Base-by-base conservation (phyloP, 2,888 invertebrate species). In the Eupithecia inturbata region DNA sequence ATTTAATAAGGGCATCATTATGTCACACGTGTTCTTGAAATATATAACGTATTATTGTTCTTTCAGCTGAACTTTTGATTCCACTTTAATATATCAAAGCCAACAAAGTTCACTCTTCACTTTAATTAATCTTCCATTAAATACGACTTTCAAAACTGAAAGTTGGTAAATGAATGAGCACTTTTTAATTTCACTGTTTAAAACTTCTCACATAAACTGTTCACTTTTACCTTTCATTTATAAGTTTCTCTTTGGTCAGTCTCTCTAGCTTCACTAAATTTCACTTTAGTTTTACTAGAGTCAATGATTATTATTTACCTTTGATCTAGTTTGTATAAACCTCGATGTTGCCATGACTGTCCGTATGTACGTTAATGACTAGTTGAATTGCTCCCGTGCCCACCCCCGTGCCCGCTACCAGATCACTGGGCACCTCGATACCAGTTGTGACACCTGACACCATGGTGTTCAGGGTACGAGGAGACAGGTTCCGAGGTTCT, bases 341-440 rank as follows among this genome's bases (percentile, higher is more conserved):
- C 81, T 93, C 92, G 39, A 94, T 92, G 75, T 93, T 94, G 0
- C 94, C 94, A 16, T 88, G 84, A 64, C 91, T 92, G 78, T 94
- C 94, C 0, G 94, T 94, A 41, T 89, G 91, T 6, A 94, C 88
- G 72, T 94, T 94, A 33, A 94, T 84, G 22, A 94, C 94, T 1
- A 94, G 80, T 67, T 94, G 94, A 68, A 94, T 81, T 3, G 92
- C 88, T 0, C 93, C 93, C 0, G 85, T 85, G 4, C 91, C 91
- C 0, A 81, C 81, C 0, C 89, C 91, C 0, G 86, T 87, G 2
- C 91, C 90, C 0, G 91, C 89, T 33, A 91, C 85, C 3, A 91
- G 85, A 41, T 89, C 90, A 28, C 78, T 85, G 0, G 94, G 94
- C 9, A 94, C 82, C 73, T 94, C 94, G 28, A 94, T 73, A 0